phyloP scores from a whole-genome alignment of 1,140 invertebrate genomes.

The Lycorma delicatula region DNA sequence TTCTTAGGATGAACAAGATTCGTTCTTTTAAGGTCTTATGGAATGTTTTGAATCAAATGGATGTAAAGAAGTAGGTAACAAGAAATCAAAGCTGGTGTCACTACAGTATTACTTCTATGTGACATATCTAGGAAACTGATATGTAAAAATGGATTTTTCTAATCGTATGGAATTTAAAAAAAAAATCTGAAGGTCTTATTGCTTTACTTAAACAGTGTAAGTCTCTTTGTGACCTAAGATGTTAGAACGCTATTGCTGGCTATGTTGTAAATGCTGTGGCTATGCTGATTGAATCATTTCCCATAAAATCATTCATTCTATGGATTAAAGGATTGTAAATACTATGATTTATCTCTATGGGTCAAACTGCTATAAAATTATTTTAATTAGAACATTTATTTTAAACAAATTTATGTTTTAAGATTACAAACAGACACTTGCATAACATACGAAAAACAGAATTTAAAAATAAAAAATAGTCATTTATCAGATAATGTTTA shows the following conservation, averaged over 20 bases:
- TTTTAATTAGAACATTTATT: conserved; percentile 10
- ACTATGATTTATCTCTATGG: too few species aligned
- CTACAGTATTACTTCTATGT: not conserved
- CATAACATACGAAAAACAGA: conserved; percentile 16
- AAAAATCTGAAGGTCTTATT: not conserved
- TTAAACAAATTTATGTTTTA: conserved; percentile 14
- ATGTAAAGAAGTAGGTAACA: not conserved
- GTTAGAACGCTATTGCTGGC: not conserved
- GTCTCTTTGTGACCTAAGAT: not conserved
- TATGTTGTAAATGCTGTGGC: not conserved
- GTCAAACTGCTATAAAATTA: too few species aligned
- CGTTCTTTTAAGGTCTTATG: not conserved
- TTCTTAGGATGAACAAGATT: not conserved
- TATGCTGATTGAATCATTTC: conserved; percentile 1
- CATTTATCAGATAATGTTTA: conserved; percentile 25
- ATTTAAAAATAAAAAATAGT: conserved; percentile 19
- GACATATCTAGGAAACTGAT: not conserved
- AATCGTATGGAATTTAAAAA: conserved; percentile 1
- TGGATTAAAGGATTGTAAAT: not conserved
- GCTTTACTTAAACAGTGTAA: not conserved
- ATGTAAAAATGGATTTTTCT: not conserved
- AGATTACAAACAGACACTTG: conserved; percentile 23
- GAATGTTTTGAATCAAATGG: not conserved
- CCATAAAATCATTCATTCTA: not conserved
- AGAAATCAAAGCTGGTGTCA: not conserved